Evolutionary conservation across 2,113 vertebrate species (phyloP).

Genomic region (Tachysurus fulvidraco): DNA sequence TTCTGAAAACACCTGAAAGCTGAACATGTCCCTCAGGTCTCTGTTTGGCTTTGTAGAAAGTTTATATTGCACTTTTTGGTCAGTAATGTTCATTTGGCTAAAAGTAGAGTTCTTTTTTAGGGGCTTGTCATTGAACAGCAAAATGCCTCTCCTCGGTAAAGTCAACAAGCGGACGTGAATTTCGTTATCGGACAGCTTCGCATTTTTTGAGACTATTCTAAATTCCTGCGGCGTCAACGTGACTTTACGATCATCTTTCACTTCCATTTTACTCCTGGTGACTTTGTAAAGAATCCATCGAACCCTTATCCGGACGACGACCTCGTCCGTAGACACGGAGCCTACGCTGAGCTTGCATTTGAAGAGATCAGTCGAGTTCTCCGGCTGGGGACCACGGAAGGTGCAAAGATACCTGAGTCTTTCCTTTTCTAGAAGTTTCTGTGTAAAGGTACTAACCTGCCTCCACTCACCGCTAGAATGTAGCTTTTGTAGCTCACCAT

Average conservation of each 20-base stretch:
- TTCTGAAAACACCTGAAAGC: constrained; percentile 77
- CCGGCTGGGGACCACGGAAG: constrained; percentile 71
- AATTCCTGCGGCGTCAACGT: constrained; percentile 75
- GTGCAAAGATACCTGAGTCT: constrained; percentile 77
- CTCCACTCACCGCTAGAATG: constrained; percentile 78
- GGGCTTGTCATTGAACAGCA: constrained; percentile 70
- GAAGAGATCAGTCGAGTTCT: constrained; percentile 76
- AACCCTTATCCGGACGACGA: constrained; percentile 71
- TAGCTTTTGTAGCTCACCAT: constrained; percentile 78
- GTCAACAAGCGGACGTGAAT: constrained; percentile 77
- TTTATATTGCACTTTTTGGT: constrained; percentile 77
- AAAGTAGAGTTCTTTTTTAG: constrained; percentile 78
- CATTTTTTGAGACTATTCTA: constrained; percentile 67
- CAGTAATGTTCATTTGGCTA: constrained; percentile 79
- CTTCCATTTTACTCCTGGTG: constrained; percentile 73
- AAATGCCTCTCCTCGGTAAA: constrained; percentile 76
- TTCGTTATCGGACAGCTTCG: constrained; percentile 71
- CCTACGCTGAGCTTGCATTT: constrained; percentile 77
- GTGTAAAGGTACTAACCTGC: constrained; percentile 73
- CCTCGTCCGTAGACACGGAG: constrained; percentile 66
- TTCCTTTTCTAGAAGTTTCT: constrained; percentile 72
- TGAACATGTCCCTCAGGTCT: constrained; percentile 75
- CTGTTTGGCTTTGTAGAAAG: constrained; percentile 63
- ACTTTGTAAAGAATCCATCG: constrained; percentile 80
- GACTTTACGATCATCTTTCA: constrained; percentile 67